phyloP scores from a whole-genome alignment of 1,140 invertebrate species.

The Bombus waltoni region DNA sequence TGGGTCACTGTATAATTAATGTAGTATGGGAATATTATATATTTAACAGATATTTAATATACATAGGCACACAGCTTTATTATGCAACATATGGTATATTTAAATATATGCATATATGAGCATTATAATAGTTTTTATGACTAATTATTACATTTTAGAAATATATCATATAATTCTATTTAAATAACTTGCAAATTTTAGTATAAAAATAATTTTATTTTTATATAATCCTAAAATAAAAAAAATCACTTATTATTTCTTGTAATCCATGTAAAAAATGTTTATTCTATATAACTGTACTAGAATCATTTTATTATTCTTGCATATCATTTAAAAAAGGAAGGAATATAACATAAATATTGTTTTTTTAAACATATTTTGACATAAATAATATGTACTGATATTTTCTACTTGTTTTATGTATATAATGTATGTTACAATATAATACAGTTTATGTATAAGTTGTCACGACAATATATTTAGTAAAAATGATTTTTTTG shows the following conservation, averaged over 20 bases:
- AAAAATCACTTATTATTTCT: not conserved
- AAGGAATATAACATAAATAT: slow-evolving; percentile 4
- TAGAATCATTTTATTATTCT: not conserved
- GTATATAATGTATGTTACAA: slow-evolving; percentile 18
- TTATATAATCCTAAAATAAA: not conserved
- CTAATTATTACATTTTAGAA: not conserved
- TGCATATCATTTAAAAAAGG: not conserved
- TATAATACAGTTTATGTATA: slow-evolving; percentile 26
- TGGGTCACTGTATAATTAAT: too few relatives aligned
- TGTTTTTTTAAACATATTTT: not conserved
- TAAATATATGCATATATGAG: not conserved
- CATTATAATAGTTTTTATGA: slow-evolving; percentile 1
- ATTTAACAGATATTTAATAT: slow-evolving; percentile 4
- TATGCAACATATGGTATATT: not conserved
- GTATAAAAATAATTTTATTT: slow-evolving; percentile 28
- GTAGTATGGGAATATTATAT: not conserved
- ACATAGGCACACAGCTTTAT: not conserved
- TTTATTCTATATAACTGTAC: not conserved
- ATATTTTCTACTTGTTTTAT: slow-evolving; percentile 3
- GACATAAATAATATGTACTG: slow-evolving; percentile 3
- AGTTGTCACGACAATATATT: not conserved
- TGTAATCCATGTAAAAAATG: not conserved
- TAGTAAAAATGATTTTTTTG: not conserved
- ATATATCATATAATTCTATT: not conserved
- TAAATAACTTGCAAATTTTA: slow-evolving; percentile 10